Percentiles rank a stretch among this genome's conserved stretches.
These are phyloP conservation scores for Mionectes olivaceus DNA, from an alignment of 2,797 vertebrate species.

Conservation along the genomic window DNA sequence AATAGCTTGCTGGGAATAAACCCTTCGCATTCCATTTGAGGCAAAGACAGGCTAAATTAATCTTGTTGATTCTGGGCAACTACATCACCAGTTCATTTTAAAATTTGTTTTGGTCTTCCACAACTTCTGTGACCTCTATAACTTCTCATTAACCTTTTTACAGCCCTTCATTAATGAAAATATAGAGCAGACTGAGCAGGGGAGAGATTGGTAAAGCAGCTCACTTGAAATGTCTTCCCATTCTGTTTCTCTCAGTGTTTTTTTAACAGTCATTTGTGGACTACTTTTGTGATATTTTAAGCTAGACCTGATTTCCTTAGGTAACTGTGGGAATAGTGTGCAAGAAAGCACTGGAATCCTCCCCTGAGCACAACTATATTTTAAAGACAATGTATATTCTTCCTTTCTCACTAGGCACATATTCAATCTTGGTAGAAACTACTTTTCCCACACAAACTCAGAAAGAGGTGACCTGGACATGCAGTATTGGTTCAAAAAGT, in stretches of 20 bases:
- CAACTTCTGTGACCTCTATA: background rate
- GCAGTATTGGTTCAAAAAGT: background rate
- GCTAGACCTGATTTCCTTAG: background rate
- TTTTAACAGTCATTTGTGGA: background rate
- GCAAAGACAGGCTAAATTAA: slow-evolving; percentile 19
- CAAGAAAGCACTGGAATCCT: background rate
- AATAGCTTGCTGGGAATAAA: slow-evolving; percentile 37
- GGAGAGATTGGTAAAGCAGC: background rate
- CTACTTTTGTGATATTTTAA: background rate
- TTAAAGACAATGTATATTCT: background rate
- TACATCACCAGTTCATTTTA: background rate
- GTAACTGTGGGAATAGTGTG: background rate
- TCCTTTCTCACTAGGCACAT: background rate
- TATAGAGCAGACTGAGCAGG: background rate
- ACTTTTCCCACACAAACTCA: background rate
- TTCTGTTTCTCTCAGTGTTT: background rate
- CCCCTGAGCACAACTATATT: background rate
- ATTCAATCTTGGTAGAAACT: background rate
- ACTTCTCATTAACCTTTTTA: background rate
- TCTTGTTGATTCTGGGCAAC: slow-evolving; percentile 10
- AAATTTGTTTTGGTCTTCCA: background rate
- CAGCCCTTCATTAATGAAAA: background rate
- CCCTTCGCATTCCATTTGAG: background rate
- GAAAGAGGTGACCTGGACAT: background rate
- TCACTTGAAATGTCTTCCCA: background rate